Base-by-base conservation (phyloP, 2,113 vertebrate genomes). In the Anhinga rufa region DNA sequence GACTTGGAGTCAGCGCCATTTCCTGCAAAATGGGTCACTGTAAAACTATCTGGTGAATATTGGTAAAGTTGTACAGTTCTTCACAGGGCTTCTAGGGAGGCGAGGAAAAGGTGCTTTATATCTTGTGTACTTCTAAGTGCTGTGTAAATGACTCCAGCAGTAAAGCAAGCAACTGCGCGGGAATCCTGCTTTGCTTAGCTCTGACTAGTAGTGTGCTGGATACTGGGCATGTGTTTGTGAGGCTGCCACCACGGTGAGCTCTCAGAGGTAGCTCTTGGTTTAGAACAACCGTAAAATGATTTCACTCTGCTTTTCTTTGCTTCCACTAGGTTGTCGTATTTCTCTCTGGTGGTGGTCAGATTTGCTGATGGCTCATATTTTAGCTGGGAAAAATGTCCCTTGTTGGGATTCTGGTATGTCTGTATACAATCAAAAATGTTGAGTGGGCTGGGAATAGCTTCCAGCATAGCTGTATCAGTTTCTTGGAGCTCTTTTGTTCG, bases 341-440 rank as follows among this genome's bases (percentile, higher is more conserved):
- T 98, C 93, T 93, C 79, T 95, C 97, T 95, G 95, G 97, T 97
- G 97, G 94, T 95, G 97, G 97, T 95, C 94, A 97, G 97, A 98
- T 97, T 90, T 98, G 98, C 98, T 98, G 98, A 98, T 98, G 96
- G 94, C 95, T 98, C 26, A 58, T 97, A 97, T 98, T 98, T 98
- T 96, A 97, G 92, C 65, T 92, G 9, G 86, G 92, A 97, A 98
- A 97, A 98, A 88, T 87, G 93, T 28, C 81, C 78, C 71, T 97
- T 92, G 68, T 97, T 96, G 86, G 82, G 54, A 28, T 90, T 96
- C 87, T 97, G 96, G 95, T 96, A 97, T 96, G 95, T 90, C 86
- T 86, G 82, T 90, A 19, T 92, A 62, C 91, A 86, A 69, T 91
- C 38, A 96, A 85, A 97, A 97, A 96, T 94, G 86, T 96, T 75